Percentiles rank a stretch among this genome's conserved stretches.
Conservation (phyloP, 2,113 vertebrate genomes). For the Anolis carolinensis region DNA sequence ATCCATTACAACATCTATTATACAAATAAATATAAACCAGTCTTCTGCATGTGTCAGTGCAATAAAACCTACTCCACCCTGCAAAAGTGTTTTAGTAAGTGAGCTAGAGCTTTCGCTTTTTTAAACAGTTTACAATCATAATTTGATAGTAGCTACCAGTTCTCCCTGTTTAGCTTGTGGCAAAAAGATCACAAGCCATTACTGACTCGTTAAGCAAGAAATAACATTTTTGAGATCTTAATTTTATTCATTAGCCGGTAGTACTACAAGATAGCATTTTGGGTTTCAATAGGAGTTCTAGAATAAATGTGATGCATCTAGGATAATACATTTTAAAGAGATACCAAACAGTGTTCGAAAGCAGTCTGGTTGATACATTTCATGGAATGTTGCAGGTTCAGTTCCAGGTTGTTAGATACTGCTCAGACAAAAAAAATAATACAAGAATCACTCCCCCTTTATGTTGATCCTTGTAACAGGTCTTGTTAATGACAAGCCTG, state of each 20-base stretch:
- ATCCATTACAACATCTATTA: constrained; percentile 42
- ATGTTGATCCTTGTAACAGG: too few relatives aligned
- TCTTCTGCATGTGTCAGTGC: constrained; percentile 19
- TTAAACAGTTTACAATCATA: constrained; percentile 1
- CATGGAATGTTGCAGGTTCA: neutral
- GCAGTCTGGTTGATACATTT: fast-evolving
- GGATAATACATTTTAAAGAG: too few relatives aligned
- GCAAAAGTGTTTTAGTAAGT: constrained; percentile 24
- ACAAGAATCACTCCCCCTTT: too few relatives aligned
- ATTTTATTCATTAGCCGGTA: constrained; percentile 23
- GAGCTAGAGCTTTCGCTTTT: constrained; percentile 41
- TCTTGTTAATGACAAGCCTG: too few relatives aligned
- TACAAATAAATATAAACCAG: constrained; percentile 28
- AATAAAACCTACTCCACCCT: constrained; percentile 23
- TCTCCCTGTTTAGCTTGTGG: constrained; percentile 33
- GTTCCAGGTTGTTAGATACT: neutral
- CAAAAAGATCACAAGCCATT: constrained; percentile 47
- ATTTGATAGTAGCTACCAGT: neutral
- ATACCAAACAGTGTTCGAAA: constrained; percentile 3
- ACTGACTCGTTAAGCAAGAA: constrained; percentile 34
- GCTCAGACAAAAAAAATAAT: neutral
- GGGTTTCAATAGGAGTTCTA: constrained; percentile 40
- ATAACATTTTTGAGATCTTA: constrained; percentile 49
- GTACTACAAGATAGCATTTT: constrained; percentile 30
- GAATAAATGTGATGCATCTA: constrained; percentile 3